Evolutionary conservation across 2,113 vertebrate genomes (phyloP), one percentile per base, ranked within the genome.

Genomic region (Piprites chloris): DNA sequence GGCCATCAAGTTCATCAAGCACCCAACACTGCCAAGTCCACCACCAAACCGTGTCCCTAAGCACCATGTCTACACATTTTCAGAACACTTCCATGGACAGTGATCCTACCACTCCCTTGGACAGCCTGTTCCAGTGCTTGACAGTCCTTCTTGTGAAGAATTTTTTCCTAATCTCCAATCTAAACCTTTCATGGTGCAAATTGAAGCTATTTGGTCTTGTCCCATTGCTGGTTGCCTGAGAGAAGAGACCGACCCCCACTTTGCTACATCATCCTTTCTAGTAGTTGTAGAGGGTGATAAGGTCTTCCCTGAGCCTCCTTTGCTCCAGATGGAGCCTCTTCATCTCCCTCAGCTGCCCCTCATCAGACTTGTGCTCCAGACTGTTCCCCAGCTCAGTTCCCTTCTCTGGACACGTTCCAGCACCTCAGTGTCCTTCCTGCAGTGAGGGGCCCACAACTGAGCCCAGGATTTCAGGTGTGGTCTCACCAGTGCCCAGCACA

Each of bases 1-100:
- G 5, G 23, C 17, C 10, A 41, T 20, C 0, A 5, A 47, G 30
- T 18, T n/a, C 20, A n/a, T n/a, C n/a, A n/a, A n/a, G n/a, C n/a
- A n/a, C 33, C 23, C n/a, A 30, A 4, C 28, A 2, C 23, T n/a
- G 19, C 47, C 39, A 4, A 15, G 11, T 3, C 24, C 66, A 41
- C 6, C 41, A 14, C 30, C 5, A 11, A 26, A 9, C 66, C 75
- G 6, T 0, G 9, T 6, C n/a, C 41, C 41, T 30, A 13, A 47
- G 74, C 47, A 39, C 23, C 41, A n/a, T n/a, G 39, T 11, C n/a
- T 14, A 3, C n/a, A 11, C 1, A 9, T 2, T 71, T 41, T n/a
- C 9, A 47, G 12, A 41, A 6, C 20, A 8, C 28, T 47, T 55
- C 16, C 19, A 71, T 30, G 6, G 15, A n/a, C 13, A 13, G 14